Percentiles rank a stretch among this genome's conserved stretches.
Conservation (phyloP, 2,888 invertebrate species). For the Meteorus cinctellus region DNA sequence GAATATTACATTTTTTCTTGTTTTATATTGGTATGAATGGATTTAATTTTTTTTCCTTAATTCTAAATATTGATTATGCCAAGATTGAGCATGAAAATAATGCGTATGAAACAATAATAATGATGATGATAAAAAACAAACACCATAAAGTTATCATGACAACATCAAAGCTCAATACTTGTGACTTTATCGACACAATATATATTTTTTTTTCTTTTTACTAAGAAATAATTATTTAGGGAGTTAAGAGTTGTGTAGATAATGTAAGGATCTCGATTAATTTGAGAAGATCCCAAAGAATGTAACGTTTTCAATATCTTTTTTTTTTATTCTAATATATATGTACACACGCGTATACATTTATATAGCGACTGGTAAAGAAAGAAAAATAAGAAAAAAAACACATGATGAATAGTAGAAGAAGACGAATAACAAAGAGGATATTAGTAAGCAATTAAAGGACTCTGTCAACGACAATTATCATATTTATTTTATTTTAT, state of each 20-base stretch:
- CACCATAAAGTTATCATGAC: not conserved
- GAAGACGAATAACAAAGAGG: too few species aligned
- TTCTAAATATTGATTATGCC: not conserved
- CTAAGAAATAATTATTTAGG: not conserved
- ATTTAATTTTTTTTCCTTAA: not conserved
- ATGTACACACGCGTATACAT: not conserved
- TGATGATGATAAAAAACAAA: not conserved
- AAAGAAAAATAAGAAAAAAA: slow-evolving; percentile 40
- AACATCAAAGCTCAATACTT: not conserved
- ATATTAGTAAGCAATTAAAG: too few species aligned
- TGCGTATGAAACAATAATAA: not conserved
- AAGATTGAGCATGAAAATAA: too few species aligned
- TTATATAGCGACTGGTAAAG: slow-evolving; percentile 39
- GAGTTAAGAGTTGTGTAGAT: slow-evolving; percentile 6
- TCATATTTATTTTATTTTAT: not conserved
- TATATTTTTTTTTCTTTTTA: not conserved
- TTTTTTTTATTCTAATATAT: not conserved
- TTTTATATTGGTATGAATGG: not conserved
- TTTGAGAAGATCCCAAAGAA: slow-evolving; percentile 20
- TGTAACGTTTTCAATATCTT: not conserved
- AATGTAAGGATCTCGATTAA: slow-evolving; percentile 5
- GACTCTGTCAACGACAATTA: not conserved
- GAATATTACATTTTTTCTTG: not conserved
- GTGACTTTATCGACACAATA: not conserved
- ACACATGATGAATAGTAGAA: not conserved